Evolutionary conservation across 1,140 invertebrate genomes (phyloP).

Genomic region (Parasteatoda tepidariorum): DNA sequence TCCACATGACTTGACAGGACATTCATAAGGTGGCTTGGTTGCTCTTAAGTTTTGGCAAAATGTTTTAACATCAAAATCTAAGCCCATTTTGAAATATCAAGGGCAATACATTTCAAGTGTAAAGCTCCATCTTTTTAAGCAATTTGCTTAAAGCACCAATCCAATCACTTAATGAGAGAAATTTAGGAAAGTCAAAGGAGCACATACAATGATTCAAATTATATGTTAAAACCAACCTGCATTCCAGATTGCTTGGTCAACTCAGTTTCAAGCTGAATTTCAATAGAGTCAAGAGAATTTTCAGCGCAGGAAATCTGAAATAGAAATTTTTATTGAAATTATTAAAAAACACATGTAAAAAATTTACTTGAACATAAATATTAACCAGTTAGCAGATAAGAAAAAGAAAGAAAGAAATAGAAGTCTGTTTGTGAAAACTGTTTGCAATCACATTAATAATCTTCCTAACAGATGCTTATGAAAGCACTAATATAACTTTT

Average conservation of each 20-base stretch:
- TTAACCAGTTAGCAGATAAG: not conserved
- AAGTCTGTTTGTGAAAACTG: not conserved
- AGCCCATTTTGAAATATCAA: slow-evolving; percentile 71
- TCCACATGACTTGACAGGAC: slow-evolving; percentile 84
- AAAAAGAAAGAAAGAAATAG: not conserved
- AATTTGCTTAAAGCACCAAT: not conserved
- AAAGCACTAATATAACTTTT: too few species aligned
- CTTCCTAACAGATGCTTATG: too few species aligned
- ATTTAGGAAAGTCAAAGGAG: not conserved
- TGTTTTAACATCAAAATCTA: slow-evolving; percentile 85
- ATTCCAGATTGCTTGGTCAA: not conserved
- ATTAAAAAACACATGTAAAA: slow-evolving; percentile 12
- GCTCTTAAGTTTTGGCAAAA: slow-evolving; percentile 80
- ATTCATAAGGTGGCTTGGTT: slow-evolving; percentile 82
- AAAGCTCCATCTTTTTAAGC: not conserved
- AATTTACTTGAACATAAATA: not conserved
- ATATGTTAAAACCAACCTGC: slow-evolving; percentile 48
- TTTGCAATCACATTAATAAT: not conserved
- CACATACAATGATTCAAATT: not conserved
- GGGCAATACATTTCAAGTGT: not conserved
- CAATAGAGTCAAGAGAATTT: not conserved
- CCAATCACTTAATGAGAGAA: not conserved
- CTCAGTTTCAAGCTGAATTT: slow-evolving; percentile 19
- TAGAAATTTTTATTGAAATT: too few species aligned
- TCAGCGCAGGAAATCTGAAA: slow-evolving; percentile 32